Conservation (phyloP, 2,113 vertebrate species). For the Crotalus horridus region DNA sequence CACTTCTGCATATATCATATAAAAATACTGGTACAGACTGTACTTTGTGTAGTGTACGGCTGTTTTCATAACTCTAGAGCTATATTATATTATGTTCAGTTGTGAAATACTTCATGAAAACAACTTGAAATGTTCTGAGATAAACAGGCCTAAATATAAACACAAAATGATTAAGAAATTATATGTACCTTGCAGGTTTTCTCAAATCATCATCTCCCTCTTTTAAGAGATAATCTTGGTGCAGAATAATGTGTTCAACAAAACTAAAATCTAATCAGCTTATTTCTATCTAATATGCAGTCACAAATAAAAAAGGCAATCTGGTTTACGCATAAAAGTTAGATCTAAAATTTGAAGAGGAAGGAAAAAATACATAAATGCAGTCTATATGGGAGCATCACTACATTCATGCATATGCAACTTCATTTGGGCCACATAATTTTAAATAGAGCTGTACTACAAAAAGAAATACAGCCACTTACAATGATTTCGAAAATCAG, state of each 20-base stretch:
- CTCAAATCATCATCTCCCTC: neutral
- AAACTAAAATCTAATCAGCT: neutral
- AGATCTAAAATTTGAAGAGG: neutral
- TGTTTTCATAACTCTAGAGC: neutral
- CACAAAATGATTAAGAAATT: neutral
- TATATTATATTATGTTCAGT: neutral
- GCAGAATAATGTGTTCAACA: neutral
- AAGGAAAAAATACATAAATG: neutral
- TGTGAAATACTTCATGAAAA: neutral
- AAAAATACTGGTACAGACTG: neutral
- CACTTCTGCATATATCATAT: neutral
- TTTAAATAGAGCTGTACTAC: neutral
- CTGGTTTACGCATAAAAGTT: neutral
- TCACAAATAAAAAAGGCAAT: neutral
- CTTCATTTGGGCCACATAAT: neutral
- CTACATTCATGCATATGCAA: neutral
- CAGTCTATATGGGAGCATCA: neutral
- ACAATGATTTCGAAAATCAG: neutral
- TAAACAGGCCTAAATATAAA: neutral
- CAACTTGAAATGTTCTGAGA: neutral
- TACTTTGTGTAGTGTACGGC: neutral
- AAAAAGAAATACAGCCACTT: neutral
- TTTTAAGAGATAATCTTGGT: neutral
- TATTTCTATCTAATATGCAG: neutral
- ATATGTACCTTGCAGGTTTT: neutral